These are phyloP conservation scores for Araneus ventricosus DNA, from an alignment of 1,140 invertebrate genomes.

Conservation along the genomic window DNA sequence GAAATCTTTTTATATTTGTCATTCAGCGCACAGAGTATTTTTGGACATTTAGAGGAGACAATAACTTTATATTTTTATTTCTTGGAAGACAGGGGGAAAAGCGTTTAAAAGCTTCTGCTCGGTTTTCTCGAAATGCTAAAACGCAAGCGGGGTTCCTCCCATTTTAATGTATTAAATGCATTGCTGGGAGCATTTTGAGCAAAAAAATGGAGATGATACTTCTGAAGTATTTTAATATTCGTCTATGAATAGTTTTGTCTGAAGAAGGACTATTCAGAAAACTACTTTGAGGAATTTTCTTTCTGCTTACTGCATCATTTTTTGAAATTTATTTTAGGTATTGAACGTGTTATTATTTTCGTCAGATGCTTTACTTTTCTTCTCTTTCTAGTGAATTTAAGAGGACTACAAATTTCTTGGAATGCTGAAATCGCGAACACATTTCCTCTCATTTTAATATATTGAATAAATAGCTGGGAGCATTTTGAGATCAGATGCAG, in stretches of 20 bases:
- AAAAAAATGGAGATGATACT: background rate
- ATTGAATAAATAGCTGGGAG: no score
- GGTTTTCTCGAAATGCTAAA: slow-evolving; percentile 14
- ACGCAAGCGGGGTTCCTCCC: background rate
- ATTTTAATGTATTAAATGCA: background rate
- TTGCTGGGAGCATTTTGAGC: background rate
- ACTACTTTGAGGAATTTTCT: background rate
- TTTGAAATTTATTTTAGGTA: no score
- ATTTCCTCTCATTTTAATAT: no score
- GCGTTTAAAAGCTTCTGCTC: slow-evolving; percentile 33
- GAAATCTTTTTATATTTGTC: slow-evolving; percentile 48
- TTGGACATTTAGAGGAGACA: slow-evolving; percentile 44
- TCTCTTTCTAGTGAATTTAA: no score
- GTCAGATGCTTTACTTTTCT: no score
- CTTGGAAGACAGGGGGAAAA: background rate
- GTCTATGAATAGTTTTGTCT: background rate
- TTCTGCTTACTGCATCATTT: background rate
- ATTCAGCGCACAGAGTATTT: slow-evolving; percentile 28
- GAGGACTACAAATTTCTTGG: no score
- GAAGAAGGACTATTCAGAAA: background rate
- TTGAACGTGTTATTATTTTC: no score
- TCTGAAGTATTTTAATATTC: background rate
- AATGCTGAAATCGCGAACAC: no score
- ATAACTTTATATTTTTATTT: slow-evolving; percentile 53
- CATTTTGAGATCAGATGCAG: no score